Evolutionary conservation across 2,113 vertebrate genomes (phyloP).

Genomic region (Gracilinanus agilis): DNA sequence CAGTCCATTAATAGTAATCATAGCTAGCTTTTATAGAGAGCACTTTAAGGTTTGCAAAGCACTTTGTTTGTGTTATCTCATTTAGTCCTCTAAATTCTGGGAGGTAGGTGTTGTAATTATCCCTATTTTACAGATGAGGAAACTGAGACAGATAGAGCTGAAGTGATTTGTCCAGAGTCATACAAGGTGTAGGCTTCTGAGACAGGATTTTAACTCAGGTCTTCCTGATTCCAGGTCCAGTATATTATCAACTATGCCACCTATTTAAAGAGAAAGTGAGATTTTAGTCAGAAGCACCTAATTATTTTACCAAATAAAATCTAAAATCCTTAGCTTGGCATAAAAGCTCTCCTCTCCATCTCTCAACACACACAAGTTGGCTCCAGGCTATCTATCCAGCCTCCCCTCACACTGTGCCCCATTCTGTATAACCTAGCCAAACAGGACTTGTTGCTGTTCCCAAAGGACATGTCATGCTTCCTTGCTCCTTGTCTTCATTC

Average conservation of each 20-base stretch:
- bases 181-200: not conserved
- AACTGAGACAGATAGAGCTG: not conserved
- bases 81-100: not conserved
- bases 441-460: too few species aligned
- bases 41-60: not conserved
- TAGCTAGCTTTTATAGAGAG: too few species aligned
- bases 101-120: not conserved
- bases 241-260: not conserved
- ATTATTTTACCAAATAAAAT: not conserved
- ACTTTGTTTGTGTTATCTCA: not conserved
- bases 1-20: not conserved
- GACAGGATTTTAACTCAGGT: not conserved
- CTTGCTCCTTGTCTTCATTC: too few species aligned
- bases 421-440: not conserved
- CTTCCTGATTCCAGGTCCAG: not conserved
- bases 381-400: not conserved
- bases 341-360: not conserved
- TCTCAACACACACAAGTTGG: not conserved
- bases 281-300: not conserved
- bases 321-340: not conserved
- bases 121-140: not conserved
- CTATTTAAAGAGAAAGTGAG: not conserved
- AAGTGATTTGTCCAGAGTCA: not conserved
- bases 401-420: not conserved
- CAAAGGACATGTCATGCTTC: too few species aligned